A percentile compares a stretch with the other conserved stretches of the same genome.
Evolutionary conservation across 2,113 vertebrate genomes (phyloP).

Genomic region (Notothenia coriiceps): DNA sequence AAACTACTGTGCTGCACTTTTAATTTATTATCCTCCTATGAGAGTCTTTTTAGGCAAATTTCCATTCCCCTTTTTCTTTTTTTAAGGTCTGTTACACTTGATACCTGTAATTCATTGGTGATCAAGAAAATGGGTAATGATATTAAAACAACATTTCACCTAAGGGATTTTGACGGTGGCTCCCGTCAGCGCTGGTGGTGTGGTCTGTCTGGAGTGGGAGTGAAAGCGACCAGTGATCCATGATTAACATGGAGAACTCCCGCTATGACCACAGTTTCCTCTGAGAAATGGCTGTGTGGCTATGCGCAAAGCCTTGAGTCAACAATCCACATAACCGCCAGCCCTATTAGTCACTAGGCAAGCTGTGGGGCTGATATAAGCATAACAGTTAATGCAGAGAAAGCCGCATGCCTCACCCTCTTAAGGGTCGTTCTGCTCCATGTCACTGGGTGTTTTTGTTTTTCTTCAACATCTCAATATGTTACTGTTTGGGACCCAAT

Average conservation of each 20-base stretch:
- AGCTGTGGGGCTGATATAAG: constrained; percentile 47
- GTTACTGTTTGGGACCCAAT: constrained; percentile 42
- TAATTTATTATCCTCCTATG: constrained; percentile 61
- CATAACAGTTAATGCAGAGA: constrained; percentile 48
- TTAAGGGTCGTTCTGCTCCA: constrained; percentile 16
- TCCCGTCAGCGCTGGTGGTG: constrained; percentile 57
- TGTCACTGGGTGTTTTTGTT: constrained; percentile 54
- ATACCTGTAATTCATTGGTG: constrained; percentile 11
- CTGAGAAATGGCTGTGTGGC: constrained; percentile 76
- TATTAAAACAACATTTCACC: constrained; percentile 53
- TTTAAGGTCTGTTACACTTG: constrained; percentile 2
- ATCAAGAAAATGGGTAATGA: constrained; percentile 31
- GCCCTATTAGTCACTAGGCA: constrained; percentile 74
- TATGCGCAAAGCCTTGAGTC: constrained; percentile 76
- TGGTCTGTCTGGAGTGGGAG: constrained; percentile 73
- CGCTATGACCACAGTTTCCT: constrained; percentile 82
- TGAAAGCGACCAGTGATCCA: constrained; percentile 77
- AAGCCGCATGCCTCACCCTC: constrained; percentile 25
- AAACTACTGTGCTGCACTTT: constrained; percentile 47
- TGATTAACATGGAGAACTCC: constrained; percentile 81
- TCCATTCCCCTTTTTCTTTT: constrained; percentile 57
- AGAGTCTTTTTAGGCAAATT: constrained; percentile 48
- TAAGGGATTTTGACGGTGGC: constrained; percentile 62
- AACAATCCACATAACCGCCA: constrained; percentile 74
- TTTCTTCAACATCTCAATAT: constrained; percentile 39